Percentiles rank a stretch among this genome's conserved stretches.
Conservation (phyloP, 2,113 vertebrate species). For the Thalassoma bifasciatum region DNA sequence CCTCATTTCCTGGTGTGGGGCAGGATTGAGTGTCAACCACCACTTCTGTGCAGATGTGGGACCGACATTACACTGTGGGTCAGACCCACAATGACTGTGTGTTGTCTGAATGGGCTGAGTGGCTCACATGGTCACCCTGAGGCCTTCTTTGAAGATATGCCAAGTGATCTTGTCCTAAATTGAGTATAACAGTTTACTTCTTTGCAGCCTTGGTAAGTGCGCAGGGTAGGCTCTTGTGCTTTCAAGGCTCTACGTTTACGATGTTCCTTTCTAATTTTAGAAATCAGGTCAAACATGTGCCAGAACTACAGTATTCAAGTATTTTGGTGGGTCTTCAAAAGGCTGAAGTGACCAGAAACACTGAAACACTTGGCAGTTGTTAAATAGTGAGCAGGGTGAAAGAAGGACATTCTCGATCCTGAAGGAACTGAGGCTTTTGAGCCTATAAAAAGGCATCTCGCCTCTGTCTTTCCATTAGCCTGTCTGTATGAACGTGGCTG, state of each 20-base stretch:
- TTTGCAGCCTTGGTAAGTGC: slow-evolving; percentile 25
- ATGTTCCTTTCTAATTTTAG: neutral
- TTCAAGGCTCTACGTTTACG: neutral
- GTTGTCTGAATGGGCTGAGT: slow-evolving; percentile 44
- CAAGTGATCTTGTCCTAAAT: slow-evolving; percentile 54
- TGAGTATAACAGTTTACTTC: slow-evolving; percentile 18
- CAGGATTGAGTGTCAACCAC: slow-evolving; percentile 42
- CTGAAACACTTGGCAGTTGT: slow-evolving; percentile 1
- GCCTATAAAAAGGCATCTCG: slow-evolving; percentile 48
- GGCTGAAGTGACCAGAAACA: neutral
- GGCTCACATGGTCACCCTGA: slow-evolving; percentile 49
- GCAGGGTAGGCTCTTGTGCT: neutral
- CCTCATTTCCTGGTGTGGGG: slow-evolving; percentile 45
- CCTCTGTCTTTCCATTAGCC: slow-evolving; percentile 42
- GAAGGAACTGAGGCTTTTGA: slow-evolving; percentile 5
- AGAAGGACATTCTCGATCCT: slow-evolving; percentile 44
- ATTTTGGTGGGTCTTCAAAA: neutral
- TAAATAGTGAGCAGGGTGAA: slow-evolving; percentile 2
- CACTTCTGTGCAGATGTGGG: slow-evolving; percentile 3
- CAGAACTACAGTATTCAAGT: neutral
- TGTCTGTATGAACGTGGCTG: slow-evolving; percentile 38
- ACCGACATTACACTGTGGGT: slow-evolving; percentile 29
- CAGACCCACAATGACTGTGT: slow-evolving; percentile 45
- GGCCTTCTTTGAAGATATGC: slow-evolving; percentile 44
- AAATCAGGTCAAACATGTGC: neutral